Evolutionary conservation across 2,797 vertebrate genomes (phyloP), one percentile per base, ranked within the genome.

Genomic region (Siniperca obscura): DNA sequence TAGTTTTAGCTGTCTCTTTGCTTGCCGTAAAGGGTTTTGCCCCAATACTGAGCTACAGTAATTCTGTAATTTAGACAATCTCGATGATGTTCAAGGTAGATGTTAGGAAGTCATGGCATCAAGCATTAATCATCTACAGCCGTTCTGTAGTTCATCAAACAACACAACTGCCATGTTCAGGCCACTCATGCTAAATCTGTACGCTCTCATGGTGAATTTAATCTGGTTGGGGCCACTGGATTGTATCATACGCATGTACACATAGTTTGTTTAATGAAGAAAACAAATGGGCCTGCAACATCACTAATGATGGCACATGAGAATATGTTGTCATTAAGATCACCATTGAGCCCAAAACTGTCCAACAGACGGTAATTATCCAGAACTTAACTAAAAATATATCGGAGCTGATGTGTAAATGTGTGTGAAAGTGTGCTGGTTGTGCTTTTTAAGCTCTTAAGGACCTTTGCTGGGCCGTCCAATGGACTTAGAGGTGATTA

Each of bases 391-490:
- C 53, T 80, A 19, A 77, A 82, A 67, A 72, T 10, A 76, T 1
- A 74, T 22, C 0, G 1, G 40, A 57, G 73, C 64, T 25, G 77
- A 40, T n/a, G 69, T 65, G 59, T 53, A 10, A 70, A 66, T 68
- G 78, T 76, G 83, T 81, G 87, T 81, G 87, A 90, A 89, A 88
- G 91, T 89, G 82, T 72, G 78, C 61, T 1, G 55, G 59, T 83
- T 88, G 88, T 87, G 87, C 85, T 90, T 87, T 91, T 91, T 92
- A 93, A 95, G 90, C 91, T 89, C 85, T 89, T 92, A 89, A 93
- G 80, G 88, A 84, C 86, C 84, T 91, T 92, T 92, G 60, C 87
- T 53, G 56, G 56, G 19, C 66, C 56, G 69, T 69, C 81, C 81
- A 44, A 50, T 65, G 71, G 91, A 92, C 80, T 94, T 80, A 91